Evolutionary conservation across 2,113 vertebrate genomes (phyloP), one percentile per base, ranked within the genome.

Genomic region (Equus przewalskii): DNA sequence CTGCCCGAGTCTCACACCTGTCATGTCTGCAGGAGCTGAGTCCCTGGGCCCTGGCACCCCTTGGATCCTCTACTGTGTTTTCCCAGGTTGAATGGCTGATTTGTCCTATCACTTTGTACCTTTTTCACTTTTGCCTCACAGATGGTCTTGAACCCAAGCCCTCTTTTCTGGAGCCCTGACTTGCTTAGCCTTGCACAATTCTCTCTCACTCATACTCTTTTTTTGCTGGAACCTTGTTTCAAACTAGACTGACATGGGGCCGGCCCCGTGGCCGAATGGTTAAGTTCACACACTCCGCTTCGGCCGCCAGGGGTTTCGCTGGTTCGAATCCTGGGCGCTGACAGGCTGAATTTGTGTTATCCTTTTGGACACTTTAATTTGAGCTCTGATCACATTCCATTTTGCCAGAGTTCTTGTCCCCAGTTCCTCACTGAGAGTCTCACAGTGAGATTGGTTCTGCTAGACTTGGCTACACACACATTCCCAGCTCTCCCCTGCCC

Each of bases 1-100:
- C 30, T 22, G 33, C 79, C 9, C 11, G 1, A 2, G 49, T 19
- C 70, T 24, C 41, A 22, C 28, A 16, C 2, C 33, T 16, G 4
- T 3, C 5, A 3, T 6, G 22, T 28, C 44, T 9, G 1, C 0
- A 7, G 56, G 28, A 21, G 19, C 12, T 0, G 41, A 12, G 69
- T 8, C 36, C 65, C 22, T 6, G 18, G 49, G 12, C 12, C 24
- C n/a, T 19, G 10, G 7, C 0, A 8, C 21, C 49, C 28, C 19
- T 41, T 12, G 26, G 54, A 10, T 13, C 60, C n/a, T 54, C 46
- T 51, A 22, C 44, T 64, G 11, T 26, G 7, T 60, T 51, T 60
- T 33, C 33, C 13, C 28, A 49, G 89, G 7, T 21, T 49, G 26
- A 15, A 21, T 18, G 60, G 13, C 36, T 58, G 13, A 14, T 44